Evolutionary conservation across 2,113 vertebrate genomes (phyloP), one percentile per base, ranked within the genome.

Genomic region (Holacanthus passer): DNA sequence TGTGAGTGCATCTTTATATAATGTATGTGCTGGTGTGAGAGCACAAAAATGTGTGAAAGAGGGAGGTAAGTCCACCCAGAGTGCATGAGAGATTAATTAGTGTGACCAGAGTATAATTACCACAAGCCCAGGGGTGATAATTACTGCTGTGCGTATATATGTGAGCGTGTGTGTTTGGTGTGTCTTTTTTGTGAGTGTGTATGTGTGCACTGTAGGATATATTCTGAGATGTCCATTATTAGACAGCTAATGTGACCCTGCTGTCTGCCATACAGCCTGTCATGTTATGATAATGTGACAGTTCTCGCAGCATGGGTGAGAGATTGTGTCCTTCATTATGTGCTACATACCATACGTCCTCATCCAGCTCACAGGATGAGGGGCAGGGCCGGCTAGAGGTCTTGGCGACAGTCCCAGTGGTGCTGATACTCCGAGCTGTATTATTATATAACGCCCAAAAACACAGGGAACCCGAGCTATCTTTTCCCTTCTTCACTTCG

Each of bases 91-190:
- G 80, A 88, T 83, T 89, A 87, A 93, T 91, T 89, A 88, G 83
- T 86, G 86, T 82, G 80, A 90, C 85, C 69, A 65, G 76, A 87
- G 74, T 89, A 65, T 91, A 90, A 93, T 93, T 89, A 90, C 70
- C 35, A 77, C 59, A 53, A 67, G 63, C 64, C 77, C 65, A 41
- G 31, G 71, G 85, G 83, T 85, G 86, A 78, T 86, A 70, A 88
- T 83, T 84, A 73, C 84, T 20, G 65, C 74, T 77, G 78, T 32
- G 66, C 27, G 14, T 82, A 13, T 79, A 32, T 65, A 31, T 82
- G 37, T 63, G 37, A 41, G 56, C 56, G 35, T 11, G 58, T 59
- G 14, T 62, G 24, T 56, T 5, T 50, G 29, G 29, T 35, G 52
- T 66, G 50, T 82, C 39, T 59, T 58, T 64, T 67, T 71, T 37